A percentile compares a stretch with the other conserved stretches of the same genome.
Evolutionary conservation across 2,113 vertebrate genomes (phyloP).

Genomic region (Thinocorus orbignyianus): DNA sequence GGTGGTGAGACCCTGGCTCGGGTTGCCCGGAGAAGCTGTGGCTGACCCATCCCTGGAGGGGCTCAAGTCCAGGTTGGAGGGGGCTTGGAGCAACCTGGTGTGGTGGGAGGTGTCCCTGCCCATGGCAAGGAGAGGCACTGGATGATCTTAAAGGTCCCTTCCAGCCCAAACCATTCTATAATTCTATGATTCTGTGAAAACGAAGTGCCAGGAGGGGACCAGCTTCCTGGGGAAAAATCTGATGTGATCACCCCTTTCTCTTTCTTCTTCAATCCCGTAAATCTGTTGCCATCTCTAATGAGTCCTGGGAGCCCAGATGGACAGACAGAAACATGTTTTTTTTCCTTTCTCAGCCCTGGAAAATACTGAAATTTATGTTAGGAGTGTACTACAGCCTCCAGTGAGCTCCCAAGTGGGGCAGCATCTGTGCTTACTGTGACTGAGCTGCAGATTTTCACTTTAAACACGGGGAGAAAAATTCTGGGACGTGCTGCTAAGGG

Average conservation of each 20-base stretch:
- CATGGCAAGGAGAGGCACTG: not conserved
- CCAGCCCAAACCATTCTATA: not conserved
- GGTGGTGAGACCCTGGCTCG: not conserved
- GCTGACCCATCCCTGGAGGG: not conserved
- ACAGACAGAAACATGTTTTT: not conserved
- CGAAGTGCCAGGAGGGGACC: not conserved
- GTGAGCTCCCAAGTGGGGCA: not conserved
- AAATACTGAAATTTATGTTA: no score
- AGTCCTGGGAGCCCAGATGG: not conserved
- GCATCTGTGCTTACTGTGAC: not conserved
- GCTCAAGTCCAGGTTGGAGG: not conserved
- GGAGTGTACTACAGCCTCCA: not conserved
- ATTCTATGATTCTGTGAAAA: not conserved
- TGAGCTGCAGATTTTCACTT: not conserved
- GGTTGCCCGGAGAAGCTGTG: not conserved
- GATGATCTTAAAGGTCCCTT: not conserved
- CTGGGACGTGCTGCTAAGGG: not conserved
- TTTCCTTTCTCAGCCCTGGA: not conserved
- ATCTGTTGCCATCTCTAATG: not conserved
- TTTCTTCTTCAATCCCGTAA: not conserved
- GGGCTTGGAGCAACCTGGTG: not conserved
- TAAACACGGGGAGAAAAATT: not conserved
- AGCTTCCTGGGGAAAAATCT: not conserved
- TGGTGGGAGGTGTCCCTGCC: not conserved
- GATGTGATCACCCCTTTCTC: not conserved